Conservation (phyloP, 2,888 invertebrate species). For the Coenonympha glycerion region DNA sequence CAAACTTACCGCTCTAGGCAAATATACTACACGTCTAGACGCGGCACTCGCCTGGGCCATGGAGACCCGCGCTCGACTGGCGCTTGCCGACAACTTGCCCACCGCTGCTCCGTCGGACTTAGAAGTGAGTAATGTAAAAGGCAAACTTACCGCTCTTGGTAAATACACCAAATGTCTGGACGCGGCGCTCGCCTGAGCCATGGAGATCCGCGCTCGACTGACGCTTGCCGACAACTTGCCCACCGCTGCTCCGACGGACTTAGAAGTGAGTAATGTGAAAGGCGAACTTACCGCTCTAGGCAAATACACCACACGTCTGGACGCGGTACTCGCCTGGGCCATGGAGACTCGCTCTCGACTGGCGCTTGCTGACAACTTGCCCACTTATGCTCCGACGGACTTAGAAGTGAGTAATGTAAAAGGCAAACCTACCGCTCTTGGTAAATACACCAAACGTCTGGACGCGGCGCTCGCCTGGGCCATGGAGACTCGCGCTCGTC, state of each 20-base stretch:
- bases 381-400: conserved; percentile 6
- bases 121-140: too few species aligned
- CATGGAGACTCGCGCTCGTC: conserved; percentile 29
- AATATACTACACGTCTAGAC: conserved; percentile 73
- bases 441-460: conserved; percentile 72
- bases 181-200: conserved; percentile 68
- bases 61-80: conserved; percentile 27
- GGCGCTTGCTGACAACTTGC: conserved; percentile 19
- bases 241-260: conserved; percentile 4
- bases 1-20: conserved; percentile 74
- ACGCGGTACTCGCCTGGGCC: conserved; percentile 71
- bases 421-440: conserved; percentile 74
- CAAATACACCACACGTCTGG: conserved; percentile 73
- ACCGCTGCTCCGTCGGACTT: conserved; percentile 5
- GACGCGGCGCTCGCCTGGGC: conserved; percentile 73
- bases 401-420: too few species aligned
- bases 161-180: conserved; percentile 74
- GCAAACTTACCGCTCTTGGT: conserved; percentile 74
- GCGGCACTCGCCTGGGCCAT: conserved; percentile 68
- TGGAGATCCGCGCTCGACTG: conserved; percentile 28
- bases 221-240: conserved; percentile 20
- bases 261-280: too few species aligned
- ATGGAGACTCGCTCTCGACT: conserved; percentile 29
- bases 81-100: conserved; percentile 18
- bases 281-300: conserved; percentile 75